Conservation (phyloP, 2,797 vertebrate genomes). For the Poeciliopsis paucimaculata region DNA sequence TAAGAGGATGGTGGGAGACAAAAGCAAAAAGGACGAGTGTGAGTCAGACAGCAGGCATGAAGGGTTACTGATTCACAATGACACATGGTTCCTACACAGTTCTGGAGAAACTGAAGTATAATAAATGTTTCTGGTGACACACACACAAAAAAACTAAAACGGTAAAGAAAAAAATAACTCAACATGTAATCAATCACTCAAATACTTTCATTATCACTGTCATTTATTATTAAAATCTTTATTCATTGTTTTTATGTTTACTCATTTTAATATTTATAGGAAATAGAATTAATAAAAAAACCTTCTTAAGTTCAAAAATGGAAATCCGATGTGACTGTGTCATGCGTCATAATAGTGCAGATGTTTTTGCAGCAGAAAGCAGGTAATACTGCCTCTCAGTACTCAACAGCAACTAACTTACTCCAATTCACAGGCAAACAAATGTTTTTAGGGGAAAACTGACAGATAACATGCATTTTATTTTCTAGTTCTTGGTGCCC, state of each 20-base stretch:
- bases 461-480: no score
- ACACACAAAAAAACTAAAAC: neutral
- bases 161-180: neutral
- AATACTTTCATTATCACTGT: conserved; percentile 12
- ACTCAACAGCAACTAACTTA: no score
- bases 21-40: conserved; percentile 37
- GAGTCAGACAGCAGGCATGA: conserved; percentile 44
- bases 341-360: conserved; percentile 38
- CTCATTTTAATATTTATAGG: neutral
- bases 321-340: conserved; percentile 54
- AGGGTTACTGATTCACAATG: conserved; percentile 40
- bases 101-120: conserved; percentile 7
- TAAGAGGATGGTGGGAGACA: conserved; percentile 38
- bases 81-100: conserved; percentile 21
- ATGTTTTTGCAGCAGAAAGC: no score
- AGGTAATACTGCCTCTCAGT: no score
- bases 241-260: neutral
- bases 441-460: no score
- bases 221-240: neutral
- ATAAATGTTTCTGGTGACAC: conserved; percentile 17
- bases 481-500: no score
- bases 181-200: conserved; percentile 6
- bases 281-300: neutral
- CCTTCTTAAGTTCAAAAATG: neutral
- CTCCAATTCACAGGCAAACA: no score